These are phyloP conservation scores for Misgurnus anguillicaudatus DNA, from an alignment of 2,113 vertebrate genomes.

Conservation along the genomic window DNA sequence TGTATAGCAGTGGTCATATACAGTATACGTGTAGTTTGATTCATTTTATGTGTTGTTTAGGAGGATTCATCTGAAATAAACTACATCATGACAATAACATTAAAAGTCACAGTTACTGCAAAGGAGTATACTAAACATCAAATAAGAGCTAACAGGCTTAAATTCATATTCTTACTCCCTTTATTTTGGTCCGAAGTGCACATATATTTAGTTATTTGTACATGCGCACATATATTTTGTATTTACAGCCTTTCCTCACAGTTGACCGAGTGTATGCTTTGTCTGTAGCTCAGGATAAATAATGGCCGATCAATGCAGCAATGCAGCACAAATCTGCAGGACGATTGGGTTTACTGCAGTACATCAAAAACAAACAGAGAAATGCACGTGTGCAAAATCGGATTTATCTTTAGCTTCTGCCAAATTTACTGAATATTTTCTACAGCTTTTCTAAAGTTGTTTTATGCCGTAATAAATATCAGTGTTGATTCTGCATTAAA, in stretches of 20 bases:
- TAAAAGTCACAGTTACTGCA: too few relatives aligned
- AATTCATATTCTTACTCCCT: background rate
- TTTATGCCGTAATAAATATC: background rate
- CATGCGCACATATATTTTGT: background rate
- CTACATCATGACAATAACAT: too few relatives aligned
- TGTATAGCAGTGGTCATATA: too few relatives aligned
- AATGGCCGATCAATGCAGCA: constrained; percentile 12
- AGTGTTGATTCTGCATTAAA: background rate
- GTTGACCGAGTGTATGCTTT: background rate
- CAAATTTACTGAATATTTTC: too few relatives aligned
- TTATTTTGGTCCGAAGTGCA: background rate
- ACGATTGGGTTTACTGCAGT: background rate
- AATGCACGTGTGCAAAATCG: background rate
- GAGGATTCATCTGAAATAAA: too few relatives aligned
- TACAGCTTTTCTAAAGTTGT: too few relatives aligned
- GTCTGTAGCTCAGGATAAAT: constrained; percentile 9
- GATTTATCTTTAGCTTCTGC: too few relatives aligned
- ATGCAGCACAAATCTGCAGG: constrained; percentile 23
- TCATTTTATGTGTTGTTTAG: too few relatives aligned
- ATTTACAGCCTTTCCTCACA: background rate
- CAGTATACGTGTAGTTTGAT: too few relatives aligned
- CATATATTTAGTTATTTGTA: background rate
- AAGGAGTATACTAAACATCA: background rate
- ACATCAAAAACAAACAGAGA: background rate
- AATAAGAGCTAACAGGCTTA: background rate